phyloP scores from a whole-genome alignment of 2,113 vertebrate genomes.

The Atrichornis clamosus region DNA sequence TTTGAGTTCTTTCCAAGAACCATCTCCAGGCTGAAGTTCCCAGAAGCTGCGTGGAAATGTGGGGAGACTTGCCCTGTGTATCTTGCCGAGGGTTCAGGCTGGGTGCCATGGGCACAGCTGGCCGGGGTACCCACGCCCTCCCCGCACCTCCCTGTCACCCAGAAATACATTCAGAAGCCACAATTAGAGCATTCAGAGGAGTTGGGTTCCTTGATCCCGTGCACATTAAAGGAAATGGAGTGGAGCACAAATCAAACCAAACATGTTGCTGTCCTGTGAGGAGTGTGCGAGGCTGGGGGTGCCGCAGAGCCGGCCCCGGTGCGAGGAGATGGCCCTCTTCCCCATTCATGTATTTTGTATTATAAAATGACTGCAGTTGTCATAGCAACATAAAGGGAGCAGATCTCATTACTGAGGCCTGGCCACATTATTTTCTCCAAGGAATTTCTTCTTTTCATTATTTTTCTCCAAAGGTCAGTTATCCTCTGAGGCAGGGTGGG shows the following conservation, averaged over 20 bases:
- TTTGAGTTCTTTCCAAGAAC: not conserved
- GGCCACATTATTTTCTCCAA: constrained; percentile 87
- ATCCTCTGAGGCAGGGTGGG: constrained; percentile 91
- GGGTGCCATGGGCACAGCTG: fast-evolving
- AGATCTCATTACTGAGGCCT: constrained; percentile 85
- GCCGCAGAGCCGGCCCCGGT: not conserved
- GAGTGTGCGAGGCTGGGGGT: constrained; percentile 40
- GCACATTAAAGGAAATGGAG: not conserved
- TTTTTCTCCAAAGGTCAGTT: constrained; percentile 96
- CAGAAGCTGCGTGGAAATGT: not conserved
- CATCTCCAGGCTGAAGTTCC: not conserved
- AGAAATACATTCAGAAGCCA: not conserved
- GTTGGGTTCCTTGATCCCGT: not conserved
- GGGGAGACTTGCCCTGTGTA: fast-evolving
- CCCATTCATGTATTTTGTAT: constrained; percentile 85
- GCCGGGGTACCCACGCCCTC: fast-evolving
- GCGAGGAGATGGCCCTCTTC: constrained; percentile 60
- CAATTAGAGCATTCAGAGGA: not conserved
- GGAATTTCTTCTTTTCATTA: constrained; percentile 91
- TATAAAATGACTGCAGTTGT: constrained; percentile 79
- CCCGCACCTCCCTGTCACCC: not conserved
- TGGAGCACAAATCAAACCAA: not conserved
- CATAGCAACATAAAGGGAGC: constrained; percentile 84
- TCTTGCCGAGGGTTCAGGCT: fast-evolving
- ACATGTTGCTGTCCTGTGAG: not conserved